Base-by-base conservation (phyloP, 2,113 vertebrate species). In the Mormyrus lacerda region DNA sequence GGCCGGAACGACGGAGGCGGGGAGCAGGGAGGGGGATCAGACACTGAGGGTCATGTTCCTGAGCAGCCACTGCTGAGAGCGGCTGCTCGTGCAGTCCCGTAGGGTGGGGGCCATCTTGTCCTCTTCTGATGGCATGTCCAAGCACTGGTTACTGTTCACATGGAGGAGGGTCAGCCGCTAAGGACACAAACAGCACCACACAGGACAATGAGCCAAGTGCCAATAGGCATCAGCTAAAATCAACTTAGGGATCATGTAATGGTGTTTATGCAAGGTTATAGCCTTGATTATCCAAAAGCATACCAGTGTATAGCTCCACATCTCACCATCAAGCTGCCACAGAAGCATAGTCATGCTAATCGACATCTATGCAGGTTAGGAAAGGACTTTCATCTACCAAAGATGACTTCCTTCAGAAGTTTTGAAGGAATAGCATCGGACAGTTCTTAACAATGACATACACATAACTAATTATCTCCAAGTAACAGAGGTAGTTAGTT, bases 141-240 rank as follows among this genome's bases (percentile, higher is more conserved):
- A 95, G 94, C 98, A 99, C 92, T 99, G 98, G 96, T 99, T 99
- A 94, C 98, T 99, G 96, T 99, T 99, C 85, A 97, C 95, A 4
- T 99, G 98, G 92, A 97, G 95, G 94, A 99, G 94, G 87, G 97
- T 98, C 89, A 99, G 97, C 90, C 94, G 96, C 98, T 99, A 95
- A 88, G 85, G 89, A 85, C 88, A 15, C 21, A 45, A 53, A 76
- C 31, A 87, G 27, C 47, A 35, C 90, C 15, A 86, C 0, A 88
- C 27, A 17, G 88, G 51, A 19, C 24, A n/a, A 15, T 79, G 3
- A 76, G 19, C 87, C n/a, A 10, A 65, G 35, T 83, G 21, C 21
- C 19, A 83, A 45, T 3, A 31, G 69, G n/a, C 2, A 27, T 27
- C 24, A 10, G n/a, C 61, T 31, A 69, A 69, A 69, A 69, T 13